Conservation (phyloP, 2,113 vertebrate genomes). For the Anguilla rostrata region DNA sequence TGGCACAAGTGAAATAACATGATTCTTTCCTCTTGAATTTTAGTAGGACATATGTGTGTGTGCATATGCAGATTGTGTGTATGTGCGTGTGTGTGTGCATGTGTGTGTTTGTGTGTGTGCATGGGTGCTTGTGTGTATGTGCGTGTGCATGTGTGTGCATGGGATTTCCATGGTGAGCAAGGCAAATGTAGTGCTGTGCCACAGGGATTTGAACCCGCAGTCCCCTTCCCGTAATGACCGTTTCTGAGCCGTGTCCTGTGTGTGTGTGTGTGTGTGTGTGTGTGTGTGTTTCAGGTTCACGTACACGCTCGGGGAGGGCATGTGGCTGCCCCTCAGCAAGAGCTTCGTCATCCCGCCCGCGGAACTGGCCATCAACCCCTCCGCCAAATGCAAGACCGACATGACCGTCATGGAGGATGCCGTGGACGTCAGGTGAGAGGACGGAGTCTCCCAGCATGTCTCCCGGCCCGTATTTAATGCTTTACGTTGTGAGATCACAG, state of each 20-base stretch:
- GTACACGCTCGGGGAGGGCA: slow-evolving; percentile 94
- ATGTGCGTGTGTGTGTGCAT: too few relatives aligned
- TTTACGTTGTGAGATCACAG: neutral
- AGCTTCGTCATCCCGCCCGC: slow-evolving; percentile 97
- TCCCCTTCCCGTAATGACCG: too few relatives aligned
- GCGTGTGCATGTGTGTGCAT: too few relatives aligned
- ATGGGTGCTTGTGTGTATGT: too few relatives aligned
- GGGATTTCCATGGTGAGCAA: neutral
- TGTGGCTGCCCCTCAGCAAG: slow-evolving; percentile 98
- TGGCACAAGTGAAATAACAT: too few relatives aligned
- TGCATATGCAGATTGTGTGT: too few relatives aligned
- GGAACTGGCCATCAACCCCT: slow-evolving; percentile 96
- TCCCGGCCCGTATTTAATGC: neutral
- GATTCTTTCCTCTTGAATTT: too few relatives aligned
- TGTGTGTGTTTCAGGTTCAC: slow-evolving; percentile 80
- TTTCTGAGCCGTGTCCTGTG: neutral
- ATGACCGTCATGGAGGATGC: slow-evolving; percentile 99
- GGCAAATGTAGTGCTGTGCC: neutral
- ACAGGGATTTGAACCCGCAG: neutral
- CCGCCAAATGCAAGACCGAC: slow-evolving; percentile 97
- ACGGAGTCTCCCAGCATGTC: neutral
- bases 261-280: slow-evolving; percentile 18
- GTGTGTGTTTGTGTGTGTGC: too few relatives aligned
- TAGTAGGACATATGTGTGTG: too few relatives aligned
- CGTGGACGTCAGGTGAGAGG: slow-evolving; percentile 89